A percentile compares a stretch with the other conserved stretches of the same genome.
Evolutionary conservation across 2,888 invertebrate species (phyloP).

Genomic region (Xestia rhomboidea): DNA sequence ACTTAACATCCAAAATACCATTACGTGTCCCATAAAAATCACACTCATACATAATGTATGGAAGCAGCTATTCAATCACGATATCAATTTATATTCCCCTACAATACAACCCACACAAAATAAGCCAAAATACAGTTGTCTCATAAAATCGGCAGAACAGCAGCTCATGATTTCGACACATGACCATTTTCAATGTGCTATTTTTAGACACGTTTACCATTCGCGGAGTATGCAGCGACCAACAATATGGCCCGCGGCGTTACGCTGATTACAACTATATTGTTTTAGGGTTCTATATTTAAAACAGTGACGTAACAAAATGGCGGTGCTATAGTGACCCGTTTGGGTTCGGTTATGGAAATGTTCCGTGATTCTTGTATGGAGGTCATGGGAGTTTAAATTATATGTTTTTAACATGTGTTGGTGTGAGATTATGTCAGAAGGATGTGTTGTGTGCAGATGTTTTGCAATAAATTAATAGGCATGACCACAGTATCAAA

Average conservation of each 20-base stretch:
- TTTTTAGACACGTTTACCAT: conserved; percentile 51
- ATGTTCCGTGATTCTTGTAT: conserved; percentile 23
- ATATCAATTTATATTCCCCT: conserved; percentile 3
- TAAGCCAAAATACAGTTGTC: conserved; percentile 16
- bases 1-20: conserved; percentile 1
- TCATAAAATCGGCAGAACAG: conserved; percentile 26
- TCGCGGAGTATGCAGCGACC: conserved; percentile 32
- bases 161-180: conserved; percentile 33
- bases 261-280: conserved; percentile 60
- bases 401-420: conserved; percentile 10
- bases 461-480: background rate
- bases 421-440: conserved; percentile 14
- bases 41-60: background rate
- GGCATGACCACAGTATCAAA: no score
- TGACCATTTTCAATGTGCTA: conserved; percentile 54
- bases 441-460: background rate
- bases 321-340: conserved; percentile 45
- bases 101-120: background rate
- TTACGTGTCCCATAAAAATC: background rate
- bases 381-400: conserved; percentile 19
- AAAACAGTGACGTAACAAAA: conserved; percentile 52
- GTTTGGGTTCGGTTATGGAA: conserved; percentile 23
- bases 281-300: conserved; percentile 61
- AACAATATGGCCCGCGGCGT: conserved; percentile 55
- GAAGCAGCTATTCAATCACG: background rate